These are phyloP conservation scores for Gerris lacustris DNA, from an alignment of 2,888 invertebrate genomes.

Conservation along the genomic window DNA sequence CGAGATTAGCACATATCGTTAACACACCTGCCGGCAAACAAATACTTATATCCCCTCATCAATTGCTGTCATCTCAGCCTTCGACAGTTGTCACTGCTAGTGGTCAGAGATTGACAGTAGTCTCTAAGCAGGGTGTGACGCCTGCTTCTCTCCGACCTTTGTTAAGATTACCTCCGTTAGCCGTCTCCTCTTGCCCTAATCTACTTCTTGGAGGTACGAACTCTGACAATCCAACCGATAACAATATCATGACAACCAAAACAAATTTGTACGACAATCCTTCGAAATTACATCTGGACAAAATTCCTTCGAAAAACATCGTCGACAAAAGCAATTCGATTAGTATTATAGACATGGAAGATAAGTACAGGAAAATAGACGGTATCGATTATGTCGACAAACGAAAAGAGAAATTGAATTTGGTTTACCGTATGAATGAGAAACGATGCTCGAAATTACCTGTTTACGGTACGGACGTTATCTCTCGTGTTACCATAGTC, in stretches of 20 bases:
- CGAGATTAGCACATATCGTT: slow-evolving; percentile 48
- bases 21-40: slow-evolving; percentile 59
- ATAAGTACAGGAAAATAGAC: too few relatives aligned
- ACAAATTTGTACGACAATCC: too few relatives aligned
- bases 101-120: slow-evolving; percentile 48
- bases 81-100: slow-evolving; percentile 40
- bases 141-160: slow-evolving; percentile 13
- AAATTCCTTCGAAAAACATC: background rate
- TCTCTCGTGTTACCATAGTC: slow-evolving; percentile 33
- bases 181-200: background rate
- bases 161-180: background rate
- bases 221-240: background rate
- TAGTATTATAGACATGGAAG: too few relatives aligned
- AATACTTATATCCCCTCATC: slow-evolving; percentile 47
- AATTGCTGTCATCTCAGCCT: slow-evolving; percentile 26
- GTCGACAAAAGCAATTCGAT: too few relatives aligned
- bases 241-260: background rate
- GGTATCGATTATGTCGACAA: too few relatives aligned
- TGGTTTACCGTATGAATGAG: slow-evolving; percentile 55
- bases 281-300: background rate
- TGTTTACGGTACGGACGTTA: slow-evolving; percentile 73
- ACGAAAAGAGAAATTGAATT: slow-evolving; percentile 47
- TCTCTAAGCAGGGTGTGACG: slow-evolving; percentile 30
- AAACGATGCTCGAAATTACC: slow-evolving; percentile 68
- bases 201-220: background rate